phyloP scores from a whole-genome alignment of 30 jellyfish, hydroid and myxozoan genomes.

The Turritopsis dohrnii region DNA sequence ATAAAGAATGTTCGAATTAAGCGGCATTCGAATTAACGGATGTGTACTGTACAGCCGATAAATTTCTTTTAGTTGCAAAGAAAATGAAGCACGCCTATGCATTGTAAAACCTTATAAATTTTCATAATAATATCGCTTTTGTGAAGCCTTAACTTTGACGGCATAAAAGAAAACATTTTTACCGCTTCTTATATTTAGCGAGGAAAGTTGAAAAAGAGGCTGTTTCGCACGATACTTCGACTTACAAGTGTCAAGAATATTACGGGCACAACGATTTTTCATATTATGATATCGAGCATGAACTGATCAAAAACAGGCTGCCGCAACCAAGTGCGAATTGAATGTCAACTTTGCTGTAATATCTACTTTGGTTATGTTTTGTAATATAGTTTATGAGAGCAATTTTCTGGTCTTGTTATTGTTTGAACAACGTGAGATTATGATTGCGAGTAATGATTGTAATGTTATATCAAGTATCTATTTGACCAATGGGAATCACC shows the following conservation, averaged over 20 bases:
- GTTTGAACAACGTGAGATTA: too few relatives aligned
- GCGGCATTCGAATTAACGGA: too few relatives aligned
- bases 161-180: background rate
- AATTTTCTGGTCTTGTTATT: background rate
- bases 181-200: background rate
- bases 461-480: too few relatives aligned
- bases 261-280: slow-evolving; percentile 30
- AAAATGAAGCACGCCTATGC: too few relatives aligned
- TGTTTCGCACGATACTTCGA: background rate
- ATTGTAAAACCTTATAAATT: too few relatives aligned
- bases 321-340: slow-evolving; percentile 16
- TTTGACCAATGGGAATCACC: too few relatives aligned
- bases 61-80: too few relatives aligned
- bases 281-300: slow-evolving; percentile 24
- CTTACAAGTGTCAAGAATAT: slow-evolving; percentile 33
- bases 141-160: background rate
- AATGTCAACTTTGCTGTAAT: background rate
- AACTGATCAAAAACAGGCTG: slow-evolving; percentile 14
- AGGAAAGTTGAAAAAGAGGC: background rate
- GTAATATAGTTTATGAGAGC: background rate
- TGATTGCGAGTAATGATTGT: too few relatives aligned
- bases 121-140: background rate
- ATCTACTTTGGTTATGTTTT: background rate
- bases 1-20: too few relatives aligned
- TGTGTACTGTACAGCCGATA: too few relatives aligned